These are phyloP conservation scores for Ctenicera cuprea DNA, from an alignment of 2,888 invertebrate species.

Conservation along the genomic window DNA sequence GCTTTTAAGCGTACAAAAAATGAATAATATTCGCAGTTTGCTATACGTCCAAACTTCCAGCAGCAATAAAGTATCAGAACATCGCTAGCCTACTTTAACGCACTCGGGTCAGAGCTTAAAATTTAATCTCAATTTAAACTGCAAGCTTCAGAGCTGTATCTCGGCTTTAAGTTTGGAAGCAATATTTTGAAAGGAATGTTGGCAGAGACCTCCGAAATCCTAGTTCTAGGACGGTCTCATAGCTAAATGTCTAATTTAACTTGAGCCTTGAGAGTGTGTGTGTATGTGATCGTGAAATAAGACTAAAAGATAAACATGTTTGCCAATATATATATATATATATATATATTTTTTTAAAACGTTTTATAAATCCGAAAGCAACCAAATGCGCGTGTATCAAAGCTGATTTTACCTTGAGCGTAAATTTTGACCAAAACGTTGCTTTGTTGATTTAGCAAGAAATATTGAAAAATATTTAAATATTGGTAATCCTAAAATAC, in stretches of 20 bases:
- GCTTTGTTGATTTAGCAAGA: too few relatives aligned
- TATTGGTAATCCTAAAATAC: too few relatives aligned
- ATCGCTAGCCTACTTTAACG: neutral
- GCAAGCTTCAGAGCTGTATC: neutral
- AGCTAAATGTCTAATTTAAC: constrained; percentile 30
- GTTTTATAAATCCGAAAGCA: neutral
- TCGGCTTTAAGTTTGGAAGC: neutral
- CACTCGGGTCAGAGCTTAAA: neutral
- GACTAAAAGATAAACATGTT: constrained; percentile 20
- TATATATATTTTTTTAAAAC: constrained; percentile 25
- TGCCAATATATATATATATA: constrained; percentile 14
- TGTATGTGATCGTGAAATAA: constrained; percentile 4
- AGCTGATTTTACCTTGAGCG: neutral
- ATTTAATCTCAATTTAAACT: constrained; percentile 16
- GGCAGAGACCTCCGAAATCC: constrained; percentile 15
- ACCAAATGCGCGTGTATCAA: neutral
- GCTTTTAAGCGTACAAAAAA: neutral
- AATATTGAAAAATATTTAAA: too few relatives aligned
- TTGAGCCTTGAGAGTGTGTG: neutral
- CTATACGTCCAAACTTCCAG: neutral
- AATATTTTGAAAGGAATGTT: constrained; percentile 25
- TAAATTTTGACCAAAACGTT: too few relatives aligned
- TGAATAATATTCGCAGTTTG: constrained; percentile 4
- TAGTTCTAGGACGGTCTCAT: constrained; percentile 21
- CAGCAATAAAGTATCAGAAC: neutral